These are phyloP conservation scores for Standfussiana lucernea DNA, from an alignment of 2,888 invertebrate species.

Conservation along the genomic window DNA sequence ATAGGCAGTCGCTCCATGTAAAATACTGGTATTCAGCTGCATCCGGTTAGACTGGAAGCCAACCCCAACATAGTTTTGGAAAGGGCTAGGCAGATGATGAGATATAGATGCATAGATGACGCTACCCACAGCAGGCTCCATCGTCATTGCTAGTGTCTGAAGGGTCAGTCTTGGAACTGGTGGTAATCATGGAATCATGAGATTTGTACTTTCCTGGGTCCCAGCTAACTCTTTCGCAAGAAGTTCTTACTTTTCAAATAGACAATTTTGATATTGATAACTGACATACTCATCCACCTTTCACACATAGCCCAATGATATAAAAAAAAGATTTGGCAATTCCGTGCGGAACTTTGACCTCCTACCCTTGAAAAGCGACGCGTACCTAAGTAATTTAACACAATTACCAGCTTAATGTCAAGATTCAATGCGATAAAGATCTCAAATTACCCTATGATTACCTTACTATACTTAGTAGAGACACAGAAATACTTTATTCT, in stretches of 20 bases:
- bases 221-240: background rate
- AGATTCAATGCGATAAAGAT: slow-evolving; percentile 50
- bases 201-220: background rate
- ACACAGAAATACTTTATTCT: slow-evolving; percentile 67
- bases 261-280: no score
- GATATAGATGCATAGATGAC: background rate
- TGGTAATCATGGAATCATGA: background rate
- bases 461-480: slow-evolving; percentile 56
- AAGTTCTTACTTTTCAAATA: background rate
- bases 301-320: background rate
- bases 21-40: no score
- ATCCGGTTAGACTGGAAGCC: no score
- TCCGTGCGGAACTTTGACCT: slow-evolving; percentile 17
- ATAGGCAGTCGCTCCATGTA: no score
- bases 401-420: slow-evolving; percentile 53
- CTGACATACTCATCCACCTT: background rate
- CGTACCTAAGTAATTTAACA: slow-evolving; percentile 51
- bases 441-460: slow-evolving; percentile 59
- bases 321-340: background rate
- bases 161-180: background rate
- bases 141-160: background rate
- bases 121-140: background rate
- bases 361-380: slow-evolving; percentile 31
- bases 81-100: no score
- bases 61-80: no score